Evolutionary conservation across 2,888 invertebrate genomes (phyloP).

Genomic region (Gibbula magus): DNA sequence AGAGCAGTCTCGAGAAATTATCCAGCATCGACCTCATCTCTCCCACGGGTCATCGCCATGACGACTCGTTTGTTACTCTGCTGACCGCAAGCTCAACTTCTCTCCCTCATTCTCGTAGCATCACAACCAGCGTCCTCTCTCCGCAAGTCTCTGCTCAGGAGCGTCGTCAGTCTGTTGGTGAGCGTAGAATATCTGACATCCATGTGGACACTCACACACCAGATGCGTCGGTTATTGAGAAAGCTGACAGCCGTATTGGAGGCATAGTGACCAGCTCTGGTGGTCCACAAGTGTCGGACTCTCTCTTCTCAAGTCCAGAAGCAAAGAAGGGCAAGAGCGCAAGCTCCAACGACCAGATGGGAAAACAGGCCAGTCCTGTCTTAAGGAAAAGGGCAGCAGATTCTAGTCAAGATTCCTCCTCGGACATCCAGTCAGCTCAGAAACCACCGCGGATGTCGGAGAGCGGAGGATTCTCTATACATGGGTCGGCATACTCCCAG

Average conservation of each 20-base stretch:
- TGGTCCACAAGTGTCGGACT: slow-evolving; percentile 33
- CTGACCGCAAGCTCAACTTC: background rate
- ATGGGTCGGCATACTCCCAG: background rate
- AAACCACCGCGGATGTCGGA: background rate
- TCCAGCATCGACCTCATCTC: slow-evolving; percentile 18
- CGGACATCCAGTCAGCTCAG: background rate
- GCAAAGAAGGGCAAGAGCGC: slow-evolving; percentile 1
- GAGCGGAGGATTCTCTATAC: slow-evolving; percentile 27
- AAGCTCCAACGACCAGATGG: background rate
- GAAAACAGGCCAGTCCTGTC: background rate
- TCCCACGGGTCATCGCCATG: background rate
- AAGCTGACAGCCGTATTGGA: slow-evolving; percentile 40
- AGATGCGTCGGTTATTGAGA: slow-evolving; percentile 41
- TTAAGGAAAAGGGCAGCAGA: slow-evolving; percentile 14
- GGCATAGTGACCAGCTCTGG: slow-evolving; percentile 40
- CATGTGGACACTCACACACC: slow-evolving; percentile 27
- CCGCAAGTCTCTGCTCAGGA: background rate
- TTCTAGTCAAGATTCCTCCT: slow-evolving; percentile 29
- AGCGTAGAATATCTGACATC: background rate
- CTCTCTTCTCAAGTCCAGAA: slow-evolving; percentile 39
- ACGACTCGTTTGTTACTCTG: background rate
- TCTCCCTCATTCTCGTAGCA: background rate
- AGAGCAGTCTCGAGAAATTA: slow-evolving; percentile 25
- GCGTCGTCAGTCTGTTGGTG: background rate
- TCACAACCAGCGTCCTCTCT: background rate